Conservation (phyloP, 2,797 vertebrate species). For the Taeniopygia guttata region DNA sequence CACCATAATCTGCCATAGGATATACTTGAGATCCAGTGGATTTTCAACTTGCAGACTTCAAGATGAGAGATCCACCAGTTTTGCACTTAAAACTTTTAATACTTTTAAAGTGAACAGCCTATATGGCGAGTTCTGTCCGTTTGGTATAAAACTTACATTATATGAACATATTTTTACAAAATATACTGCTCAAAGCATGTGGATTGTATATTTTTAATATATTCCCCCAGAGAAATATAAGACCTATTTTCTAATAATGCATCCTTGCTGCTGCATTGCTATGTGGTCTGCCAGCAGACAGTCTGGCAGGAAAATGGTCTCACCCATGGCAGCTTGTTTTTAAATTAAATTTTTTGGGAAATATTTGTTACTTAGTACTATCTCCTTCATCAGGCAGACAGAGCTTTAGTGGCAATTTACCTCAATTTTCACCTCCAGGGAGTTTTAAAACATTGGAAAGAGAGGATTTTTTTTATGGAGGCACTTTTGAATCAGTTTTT, state of each 20-base stretch:
- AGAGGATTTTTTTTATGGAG: neutral
- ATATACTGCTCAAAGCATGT: neutral
- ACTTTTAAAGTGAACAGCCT: neutral
- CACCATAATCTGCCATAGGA: neutral
- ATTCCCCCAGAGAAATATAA: slow-evolving; percentile 3
- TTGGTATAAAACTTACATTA: neutral
- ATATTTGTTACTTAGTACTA: slow-evolving; percentile 25
- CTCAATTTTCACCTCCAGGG: slow-evolving; percentile 8
- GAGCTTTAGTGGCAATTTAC: neutral
- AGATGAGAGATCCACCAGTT: neutral
- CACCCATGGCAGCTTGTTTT: slow-evolving; percentile 29
- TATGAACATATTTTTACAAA: neutral
- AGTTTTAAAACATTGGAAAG: neutral
- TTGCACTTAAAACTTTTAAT: neutral
- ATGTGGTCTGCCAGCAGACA: slow-evolving; percentile 44
- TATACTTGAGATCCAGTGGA: neutral
- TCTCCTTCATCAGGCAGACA: slow-evolving; percentile 15
- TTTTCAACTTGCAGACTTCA: neutral
- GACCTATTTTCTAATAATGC: slow-evolving; percentile 41
- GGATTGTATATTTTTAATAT: slow-evolving; percentile 19
- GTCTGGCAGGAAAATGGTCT: slow-evolving; percentile 47
- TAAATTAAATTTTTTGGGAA: neutral
- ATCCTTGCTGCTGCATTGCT: neutral
- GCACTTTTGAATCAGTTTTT: neutral
- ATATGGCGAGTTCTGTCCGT: neutral